Evolutionary conservation across 2,797 vertebrate genomes (phyloP), one percentile per base, ranked within the genome.

Genomic region (Squalus acanthias): DNA sequence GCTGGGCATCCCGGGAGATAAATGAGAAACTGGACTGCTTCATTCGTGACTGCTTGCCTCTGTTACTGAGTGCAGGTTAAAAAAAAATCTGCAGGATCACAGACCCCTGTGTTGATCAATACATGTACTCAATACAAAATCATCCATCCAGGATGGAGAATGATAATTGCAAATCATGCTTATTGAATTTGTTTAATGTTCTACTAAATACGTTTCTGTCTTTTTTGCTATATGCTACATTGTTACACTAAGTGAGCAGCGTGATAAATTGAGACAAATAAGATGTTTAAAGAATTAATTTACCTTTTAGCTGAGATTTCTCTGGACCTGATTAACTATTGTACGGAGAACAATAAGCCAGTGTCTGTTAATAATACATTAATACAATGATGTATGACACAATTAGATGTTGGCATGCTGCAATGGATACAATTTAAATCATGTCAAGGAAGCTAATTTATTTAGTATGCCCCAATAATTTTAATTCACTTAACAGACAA

Each of bases 361-460:
- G 92, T 96, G 96, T 95, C 95, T 89, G 96, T 46, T 85, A 96
- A 94, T 96, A 96, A 96, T 96, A 96, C 82, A 96, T 95, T 96
- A 96, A 96, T 92, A 96, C 97, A 97, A 97, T 97, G 96, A 97
- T 96, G 96, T 96, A 97, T 96, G 96, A 97, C 96, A 96, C 96
- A 96, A 96, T 97, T 97, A 97, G 96, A 96, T 96, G 96, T 96
- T 96, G 96, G 88, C 95, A 96, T 96, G 96, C 94, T 96, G 96
- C 96, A 96, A 96, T 97, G 96, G 97, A 96, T 96, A 97, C 96
- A 96, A 96, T 97, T 97, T 97, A 97, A 96, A 96, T 96, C 96
- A 96, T 96, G 97, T 96, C 97, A 97, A 96, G 26, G 96, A 96
- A 97, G 97, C 97, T 97, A 97, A 98, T 96, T 97, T 96, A 97